Conservation (phyloP, 2,797 vertebrate genomes). For the Arrhamphus sclerolepis region DNA sequence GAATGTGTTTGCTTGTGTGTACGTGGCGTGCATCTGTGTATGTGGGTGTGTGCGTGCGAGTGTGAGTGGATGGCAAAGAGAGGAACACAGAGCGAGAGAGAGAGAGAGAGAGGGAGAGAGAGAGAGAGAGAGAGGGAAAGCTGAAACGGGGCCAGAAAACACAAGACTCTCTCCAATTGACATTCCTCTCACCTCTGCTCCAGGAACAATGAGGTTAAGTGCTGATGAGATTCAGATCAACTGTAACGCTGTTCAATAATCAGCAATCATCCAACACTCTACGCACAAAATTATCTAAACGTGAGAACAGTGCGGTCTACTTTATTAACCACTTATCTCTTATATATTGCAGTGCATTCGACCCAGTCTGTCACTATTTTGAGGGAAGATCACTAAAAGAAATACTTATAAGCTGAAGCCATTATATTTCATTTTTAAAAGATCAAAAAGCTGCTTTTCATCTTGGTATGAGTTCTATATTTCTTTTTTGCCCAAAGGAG, state of each 20-base stretch:
- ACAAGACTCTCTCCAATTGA: conserved; percentile 69
- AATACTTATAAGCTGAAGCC: conserved; percentile 70
- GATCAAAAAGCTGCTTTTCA: conserved; percentile 46
- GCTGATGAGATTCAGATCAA: conserved; percentile 79
- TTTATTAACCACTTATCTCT: conserved; percentile 59
- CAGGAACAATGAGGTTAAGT: conserved; percentile 78
- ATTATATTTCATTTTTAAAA: conserved; percentile 60
- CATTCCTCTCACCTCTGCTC: conserved; percentile 79
- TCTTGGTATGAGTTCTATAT: conserved; percentile 37
- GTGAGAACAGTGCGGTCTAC: conserved; percentile 60
- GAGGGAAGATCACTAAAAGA: conserved; percentile 53
- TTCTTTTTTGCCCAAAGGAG: neutral
- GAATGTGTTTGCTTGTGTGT: conserved; percentile 44
- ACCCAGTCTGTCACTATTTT: conserved; percentile 47
- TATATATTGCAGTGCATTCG: conserved; percentile 35
- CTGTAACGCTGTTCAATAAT: conserved; percentile 77
- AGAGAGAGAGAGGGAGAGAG: conserved; percentile 8
- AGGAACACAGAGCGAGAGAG: conserved; percentile 5
- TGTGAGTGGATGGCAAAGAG: conserved; percentile 20
- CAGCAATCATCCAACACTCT: conserved; percentile 74
- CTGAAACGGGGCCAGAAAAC: conserved; percentile 54
- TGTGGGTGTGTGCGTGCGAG: conserved; percentile 5
- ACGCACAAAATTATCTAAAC: conserved; percentile 74
- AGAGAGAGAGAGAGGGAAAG: conserved; percentile 19
- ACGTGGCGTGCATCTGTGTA: conserved; percentile 17